These are phyloP conservation scores for Arizona elegans DNA, from an alignment of 2,113 vertebrate genomes.

Conservation along the genomic window DNA sequence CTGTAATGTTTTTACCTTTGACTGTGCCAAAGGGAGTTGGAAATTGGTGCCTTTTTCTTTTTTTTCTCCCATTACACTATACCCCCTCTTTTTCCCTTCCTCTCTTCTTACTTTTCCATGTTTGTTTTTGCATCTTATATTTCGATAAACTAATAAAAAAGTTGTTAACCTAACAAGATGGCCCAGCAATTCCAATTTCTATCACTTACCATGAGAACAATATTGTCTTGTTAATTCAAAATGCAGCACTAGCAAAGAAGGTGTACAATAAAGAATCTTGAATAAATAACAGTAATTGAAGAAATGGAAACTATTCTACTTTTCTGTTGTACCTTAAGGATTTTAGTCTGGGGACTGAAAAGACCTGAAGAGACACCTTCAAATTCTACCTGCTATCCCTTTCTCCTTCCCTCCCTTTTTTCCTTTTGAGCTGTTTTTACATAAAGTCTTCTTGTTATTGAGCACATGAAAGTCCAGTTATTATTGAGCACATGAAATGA, in stretches of 20 bases:
- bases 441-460: not conserved
- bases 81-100: no score
- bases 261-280: not conserved
- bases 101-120: no score
- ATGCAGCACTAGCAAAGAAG: not conserved
- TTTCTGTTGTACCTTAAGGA: not conserved
- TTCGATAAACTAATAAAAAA: no score
- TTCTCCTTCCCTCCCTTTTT: not conserved
- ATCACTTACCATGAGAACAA: not conserved
- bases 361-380: not conserved
- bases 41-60: no score
- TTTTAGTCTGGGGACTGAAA: not conserved
- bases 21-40: no score
- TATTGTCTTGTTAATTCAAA: not conserved
- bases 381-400: not conserved
- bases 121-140: no score
- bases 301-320: not conserved
- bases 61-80: no score
- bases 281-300: not conserved
- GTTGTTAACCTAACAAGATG: not conserved
- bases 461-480: not conserved
- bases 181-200: not conserved
- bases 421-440: not conserved
- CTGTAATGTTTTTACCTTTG: no score
- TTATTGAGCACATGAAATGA: not conserved